Percentiles rank a stretch among this genome's conserved stretches.
Evolutionary conservation across 64 coral and sea anemone species (phyloP).

Genomic region (Platygyra sinensis): DNA sequence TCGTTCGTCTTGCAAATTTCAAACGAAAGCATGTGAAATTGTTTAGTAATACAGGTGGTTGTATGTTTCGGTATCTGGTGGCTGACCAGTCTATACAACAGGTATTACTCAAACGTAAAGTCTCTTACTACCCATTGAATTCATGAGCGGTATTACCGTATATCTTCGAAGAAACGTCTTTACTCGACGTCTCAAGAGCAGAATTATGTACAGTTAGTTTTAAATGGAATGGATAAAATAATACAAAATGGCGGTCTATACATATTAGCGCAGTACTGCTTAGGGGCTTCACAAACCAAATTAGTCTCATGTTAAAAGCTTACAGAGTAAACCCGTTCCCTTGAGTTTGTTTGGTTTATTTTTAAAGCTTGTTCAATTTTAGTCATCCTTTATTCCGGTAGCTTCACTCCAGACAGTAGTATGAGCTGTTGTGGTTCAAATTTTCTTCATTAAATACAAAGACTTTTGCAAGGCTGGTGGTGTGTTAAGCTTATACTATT

Average conservation of each 20-base stretch:
- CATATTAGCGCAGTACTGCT: background rate
- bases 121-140: background rate
- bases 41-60: constrained; percentile 17
- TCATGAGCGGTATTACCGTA: too few relatives aligned
- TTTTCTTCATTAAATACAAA: background rate
- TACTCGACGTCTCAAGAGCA: background rate
- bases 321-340: background rate
- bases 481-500: background rate
- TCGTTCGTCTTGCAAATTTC: background rate
- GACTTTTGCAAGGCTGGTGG: background rate
- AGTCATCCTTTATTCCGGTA: background rate
- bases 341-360: background rate
- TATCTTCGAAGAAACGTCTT: background rate
- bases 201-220: background rate
- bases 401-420: background rate
- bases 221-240: background rate
- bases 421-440: background rate
- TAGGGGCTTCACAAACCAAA: too few relatives aligned
- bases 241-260: background rate
- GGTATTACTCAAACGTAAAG: constrained; percentile 28
- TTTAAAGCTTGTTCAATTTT: background rate
- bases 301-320: background rate
- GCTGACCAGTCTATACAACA: constrained; percentile 5
- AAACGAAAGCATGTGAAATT: constrained; percentile 22
- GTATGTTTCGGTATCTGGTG: background rate